phyloP scores from a whole-genome alignment of 2,888 invertebrate genomes.

The Philonicus albiceps region DNA sequence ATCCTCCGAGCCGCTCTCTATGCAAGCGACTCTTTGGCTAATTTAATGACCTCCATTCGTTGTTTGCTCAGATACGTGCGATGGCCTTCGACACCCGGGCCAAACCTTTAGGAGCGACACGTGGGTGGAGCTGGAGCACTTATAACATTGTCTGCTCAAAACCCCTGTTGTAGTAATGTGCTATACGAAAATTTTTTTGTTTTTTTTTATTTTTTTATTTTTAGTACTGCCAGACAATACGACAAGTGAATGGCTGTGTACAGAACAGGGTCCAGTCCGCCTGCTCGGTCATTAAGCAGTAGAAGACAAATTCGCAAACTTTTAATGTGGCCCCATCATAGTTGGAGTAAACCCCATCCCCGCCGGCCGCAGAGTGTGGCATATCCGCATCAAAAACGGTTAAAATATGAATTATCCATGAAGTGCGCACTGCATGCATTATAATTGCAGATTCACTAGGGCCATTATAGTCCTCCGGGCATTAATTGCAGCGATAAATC shows the following conservation, averaged over 20 bases:
- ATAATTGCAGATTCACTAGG: conserved; percentile 9
- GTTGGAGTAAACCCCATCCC: background rate
- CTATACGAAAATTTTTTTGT: background rate
- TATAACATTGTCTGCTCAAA: background rate
- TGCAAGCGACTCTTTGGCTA: background rate
- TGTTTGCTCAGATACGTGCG: background rate
- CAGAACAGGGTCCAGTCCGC: background rate
- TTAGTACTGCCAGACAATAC: background rate
- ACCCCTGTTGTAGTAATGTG: background rate
- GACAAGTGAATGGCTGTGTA: background rate
- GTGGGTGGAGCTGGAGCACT: background rate
- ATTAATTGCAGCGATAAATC: conserved; percentile 32
- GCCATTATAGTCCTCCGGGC: conserved; percentile 24
- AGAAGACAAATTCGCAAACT: conserved; percentile 23
- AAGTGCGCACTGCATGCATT: conserved; percentile 3
- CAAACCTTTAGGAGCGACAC: background rate
- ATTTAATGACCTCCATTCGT: conserved; percentile 25
- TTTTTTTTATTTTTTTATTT: background rate
- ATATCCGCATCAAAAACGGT: conserved; percentile 10
- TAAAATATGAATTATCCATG: conserved; percentile 33
- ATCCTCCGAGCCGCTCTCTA: background rate
- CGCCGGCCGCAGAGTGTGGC: background rate
- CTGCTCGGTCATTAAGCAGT: background rate
- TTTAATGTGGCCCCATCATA: background rate
- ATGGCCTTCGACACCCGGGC: conserved; percentile 1